Evolutionary conservation across 2,888 invertebrate species (phyloP).

Genomic region (Melolontha melolontha): DNA sequence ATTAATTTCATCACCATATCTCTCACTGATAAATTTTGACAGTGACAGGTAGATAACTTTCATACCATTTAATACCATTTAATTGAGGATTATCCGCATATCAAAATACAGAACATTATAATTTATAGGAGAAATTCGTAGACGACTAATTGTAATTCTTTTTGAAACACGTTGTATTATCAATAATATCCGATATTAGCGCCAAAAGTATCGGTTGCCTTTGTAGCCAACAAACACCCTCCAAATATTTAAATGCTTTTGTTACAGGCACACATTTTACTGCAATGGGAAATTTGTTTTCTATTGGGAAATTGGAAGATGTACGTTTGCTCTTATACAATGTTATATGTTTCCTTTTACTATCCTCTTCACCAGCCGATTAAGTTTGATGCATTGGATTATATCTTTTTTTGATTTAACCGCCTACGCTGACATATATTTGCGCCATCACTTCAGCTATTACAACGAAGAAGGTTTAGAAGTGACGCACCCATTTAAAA

Average conservation of each 20-base stretch:
- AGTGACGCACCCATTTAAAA: conserved; percentile 52
- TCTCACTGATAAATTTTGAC: too few relatives aligned
- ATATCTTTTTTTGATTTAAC: conserved; percentile 46
- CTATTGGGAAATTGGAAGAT: conserved; percentile 50
- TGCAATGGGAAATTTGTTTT: conserved; percentile 49
- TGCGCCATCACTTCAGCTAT: conserved; percentile 52
- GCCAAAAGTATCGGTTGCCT: too few relatives aligned
- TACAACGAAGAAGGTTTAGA: conserved; percentile 51
- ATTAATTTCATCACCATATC: too few relatives aligned
- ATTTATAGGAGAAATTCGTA: too few relatives aligned
- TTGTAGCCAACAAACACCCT: too few relatives aligned
- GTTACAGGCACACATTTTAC: conserved; percentile 41
- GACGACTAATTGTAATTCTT: too few relatives aligned
- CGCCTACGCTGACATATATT: conserved; percentile 50
- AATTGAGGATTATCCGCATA: too few relatives aligned
- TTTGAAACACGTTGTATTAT: too few relatives aligned
- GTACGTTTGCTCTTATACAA: conserved; percentile 43
- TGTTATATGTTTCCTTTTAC: conserved; percentile 45
- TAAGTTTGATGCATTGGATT: background rate
- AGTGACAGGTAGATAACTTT: too few relatives aligned
- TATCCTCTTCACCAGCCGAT: background rate
- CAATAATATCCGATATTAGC: too few relatives aligned
- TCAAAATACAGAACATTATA: too few relatives aligned
- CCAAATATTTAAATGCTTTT: background rate
- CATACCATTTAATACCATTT: too few relatives aligned